These are phyloP conservation scores for Allolobophora icterica DNA, from an alignment of 2,888 invertebrate genomes.

Conservation along the genomic window DNA sequence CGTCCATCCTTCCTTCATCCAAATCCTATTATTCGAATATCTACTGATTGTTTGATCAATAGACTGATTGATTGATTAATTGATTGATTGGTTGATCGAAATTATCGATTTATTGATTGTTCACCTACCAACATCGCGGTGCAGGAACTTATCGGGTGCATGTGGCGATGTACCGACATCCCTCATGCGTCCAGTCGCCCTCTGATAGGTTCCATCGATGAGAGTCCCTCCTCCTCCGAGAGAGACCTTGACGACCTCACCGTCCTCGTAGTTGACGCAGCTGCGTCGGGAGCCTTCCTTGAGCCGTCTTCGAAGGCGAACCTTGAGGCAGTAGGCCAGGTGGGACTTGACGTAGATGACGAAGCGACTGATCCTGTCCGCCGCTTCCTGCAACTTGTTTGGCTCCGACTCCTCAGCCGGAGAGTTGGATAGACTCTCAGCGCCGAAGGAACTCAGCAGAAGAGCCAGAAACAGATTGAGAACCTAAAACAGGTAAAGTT, in stretches of 20 bases:
- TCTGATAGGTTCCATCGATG: neutral
- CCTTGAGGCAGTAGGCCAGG: constrained; percentile 59
- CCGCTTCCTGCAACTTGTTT: constrained; percentile 96
- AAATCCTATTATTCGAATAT: no score
- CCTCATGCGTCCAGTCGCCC: neutral
- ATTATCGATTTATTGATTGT: neutral
- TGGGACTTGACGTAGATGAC: constrained; percentile 50
- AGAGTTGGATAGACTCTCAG: constrained; percentile 83
- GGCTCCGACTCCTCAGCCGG: constrained; percentile 77
- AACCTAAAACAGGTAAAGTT: constrained; percentile 72
- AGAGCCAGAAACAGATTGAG: constrained; percentile 98
- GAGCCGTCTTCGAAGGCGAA: neutral
- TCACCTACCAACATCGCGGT: neutral
- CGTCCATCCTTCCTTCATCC: no score
- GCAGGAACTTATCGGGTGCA: neutral
- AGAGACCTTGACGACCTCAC: neutral
- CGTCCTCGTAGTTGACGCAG: neutral
- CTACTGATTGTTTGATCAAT: no score
- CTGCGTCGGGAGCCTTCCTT: neutral
- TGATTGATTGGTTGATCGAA: no score
- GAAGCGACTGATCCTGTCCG: constrained; percentile 80
- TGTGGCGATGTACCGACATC: neutral
- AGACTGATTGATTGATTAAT: no score
- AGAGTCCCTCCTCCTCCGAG: neutral
- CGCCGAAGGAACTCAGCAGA: constrained; percentile 97